Evolutionary conservation across 2,113 vertebrate species (phyloP), one percentile per base, ranked within the genome.

Genomic region (Zingel zingel): DNA sequence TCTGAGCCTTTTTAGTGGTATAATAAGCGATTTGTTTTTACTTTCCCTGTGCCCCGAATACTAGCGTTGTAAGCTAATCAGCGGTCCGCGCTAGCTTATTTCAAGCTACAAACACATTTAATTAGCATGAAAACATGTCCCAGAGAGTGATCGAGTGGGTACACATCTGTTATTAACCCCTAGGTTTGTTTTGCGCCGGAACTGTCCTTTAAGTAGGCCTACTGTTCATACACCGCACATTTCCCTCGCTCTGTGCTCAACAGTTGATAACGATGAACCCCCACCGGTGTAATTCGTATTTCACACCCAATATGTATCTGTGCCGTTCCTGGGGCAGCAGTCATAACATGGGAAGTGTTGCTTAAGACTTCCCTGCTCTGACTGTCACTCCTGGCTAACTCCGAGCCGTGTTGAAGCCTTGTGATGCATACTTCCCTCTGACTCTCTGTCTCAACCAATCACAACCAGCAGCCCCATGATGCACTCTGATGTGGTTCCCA

Each of bases 401-500:
- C 61, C 3, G 19, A 89, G 89, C 83, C 11, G 25, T 0, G 87
- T 27, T 92, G 91, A 91, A 90, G 88, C 86, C 82, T 48, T 81
- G 86, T 87, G 88, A 92, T 86, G 91, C 92, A 84, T 87, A 69
- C 83, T 92, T 93, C 71, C 75, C 76, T 80, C 92, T 86, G 91
- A 93, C 92, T 93, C 83, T 86, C 90, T 92, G 92, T 94, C 92
- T 89, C 88, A 76, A 88, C 89, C 90, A 89, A 92, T 91, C 88
- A 83, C 77, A 81, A 79, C 72, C 84, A 79, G 91, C 89, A 86
- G 82, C 84, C 67, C 73, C 57, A 14, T 85, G 86, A 94, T 92
- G 90, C 83, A 85, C 90, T 91, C 83, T 92, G 92, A 94, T 92
- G 91, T 91, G 84, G 86, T 87, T 89, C 84, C 84, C 87, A 87